Evolutionary conservation across 2,888 invertebrate genomes (phyloP).

Genomic region (Gnatocerus cornutus): DNA sequence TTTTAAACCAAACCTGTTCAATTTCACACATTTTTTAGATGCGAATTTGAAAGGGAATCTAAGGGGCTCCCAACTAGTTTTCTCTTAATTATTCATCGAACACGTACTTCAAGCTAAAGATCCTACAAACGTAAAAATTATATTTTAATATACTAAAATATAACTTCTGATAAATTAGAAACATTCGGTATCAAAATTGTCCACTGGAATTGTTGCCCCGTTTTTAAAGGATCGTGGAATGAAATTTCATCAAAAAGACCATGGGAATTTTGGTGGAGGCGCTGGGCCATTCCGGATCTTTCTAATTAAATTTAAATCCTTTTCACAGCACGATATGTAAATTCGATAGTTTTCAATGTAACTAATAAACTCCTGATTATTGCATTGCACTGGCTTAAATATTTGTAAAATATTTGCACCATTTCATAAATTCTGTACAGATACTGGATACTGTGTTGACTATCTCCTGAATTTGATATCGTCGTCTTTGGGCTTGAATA

Average conservation of each 20-base stretch:
- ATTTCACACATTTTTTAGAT: constrained; percentile 33
- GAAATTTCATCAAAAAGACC: constrained; percentile 44
- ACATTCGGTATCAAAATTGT: constrained; percentile 51
- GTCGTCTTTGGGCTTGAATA: constrained; percentile 25
- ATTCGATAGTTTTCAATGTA: constrained; percentile 64
- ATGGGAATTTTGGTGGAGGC: constrained; percentile 37
- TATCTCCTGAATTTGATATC: constrained; percentile 46
- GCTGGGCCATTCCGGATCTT: constrained; percentile 38
- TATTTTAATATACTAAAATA: constrained; percentile 48
- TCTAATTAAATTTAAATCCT: constrained; percentile 51
- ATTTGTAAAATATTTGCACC: constrained; percentile 42
- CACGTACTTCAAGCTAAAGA: constrained; percentile 20
- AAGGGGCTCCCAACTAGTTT: constrained; percentile 19
- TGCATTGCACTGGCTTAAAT: constrained; percentile 61
- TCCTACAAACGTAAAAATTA: constrained; percentile 37
- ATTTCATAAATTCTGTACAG: constrained; percentile 39
- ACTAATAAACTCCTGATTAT: constrained; percentile 57
- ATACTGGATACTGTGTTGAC: constrained; percentile 23
- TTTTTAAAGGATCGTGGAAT: constrained; percentile 56
- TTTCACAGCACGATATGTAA: constrained; percentile 70
- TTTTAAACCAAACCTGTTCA: constrained; percentile 28
- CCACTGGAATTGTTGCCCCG: constrained; percentile 61
- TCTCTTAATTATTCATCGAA: constrained; percentile 31
- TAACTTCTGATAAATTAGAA: constrained; percentile 43
- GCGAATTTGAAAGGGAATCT: constrained; percentile 38